A percentile compares a stretch with the other conserved stretches of the same genome.
phyloP scores from a whole-genome alignment of 2,113 vertebrate species.

The Bos indicus region DNA sequence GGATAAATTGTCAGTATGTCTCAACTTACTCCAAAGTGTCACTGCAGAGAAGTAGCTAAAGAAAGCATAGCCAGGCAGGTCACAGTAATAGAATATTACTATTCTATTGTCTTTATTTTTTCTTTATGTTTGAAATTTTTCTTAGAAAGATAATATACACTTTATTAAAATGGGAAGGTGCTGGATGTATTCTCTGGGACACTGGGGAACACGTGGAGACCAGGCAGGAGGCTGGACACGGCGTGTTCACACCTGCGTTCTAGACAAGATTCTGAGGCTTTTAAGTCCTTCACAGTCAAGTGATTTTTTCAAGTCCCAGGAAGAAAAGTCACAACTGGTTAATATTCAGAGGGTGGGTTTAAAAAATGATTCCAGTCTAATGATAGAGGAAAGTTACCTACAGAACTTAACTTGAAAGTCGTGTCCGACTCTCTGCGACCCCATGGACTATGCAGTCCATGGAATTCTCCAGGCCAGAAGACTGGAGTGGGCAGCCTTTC shows the following conservation, averaged over 20 bases:
- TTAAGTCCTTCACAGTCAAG: neutral
- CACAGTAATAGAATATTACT: no score
- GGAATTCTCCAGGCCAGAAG: neutral
- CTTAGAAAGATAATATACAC: neutral
- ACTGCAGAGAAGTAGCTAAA: neutral
- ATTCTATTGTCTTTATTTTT: rapidly evolving
- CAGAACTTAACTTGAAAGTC: neutral
- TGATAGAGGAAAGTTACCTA: neutral
- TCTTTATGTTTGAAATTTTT: no score
- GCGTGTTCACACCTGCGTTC: rapidly evolving
- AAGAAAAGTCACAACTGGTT: neutral
- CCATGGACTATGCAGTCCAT: neutral
- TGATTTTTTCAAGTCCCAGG: neutral
- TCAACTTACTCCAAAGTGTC: neutral
- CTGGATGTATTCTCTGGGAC: rapidly evolving
- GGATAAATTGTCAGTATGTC: rapidly evolving
- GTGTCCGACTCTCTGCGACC: rapidly evolving
- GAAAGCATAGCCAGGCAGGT: rapidly evolving
- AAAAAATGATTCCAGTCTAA: neutral
- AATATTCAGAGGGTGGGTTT: neutral
- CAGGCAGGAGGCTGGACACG: rapidly evolving
- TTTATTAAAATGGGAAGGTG: neutral
- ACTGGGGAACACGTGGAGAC: rapidly evolving
- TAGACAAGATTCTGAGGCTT: neutral
- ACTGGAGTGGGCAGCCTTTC: rapidly evolving